Conservation (phyloP, 1,140 invertebrate species). For the Tenebrio molitor region DNA sequence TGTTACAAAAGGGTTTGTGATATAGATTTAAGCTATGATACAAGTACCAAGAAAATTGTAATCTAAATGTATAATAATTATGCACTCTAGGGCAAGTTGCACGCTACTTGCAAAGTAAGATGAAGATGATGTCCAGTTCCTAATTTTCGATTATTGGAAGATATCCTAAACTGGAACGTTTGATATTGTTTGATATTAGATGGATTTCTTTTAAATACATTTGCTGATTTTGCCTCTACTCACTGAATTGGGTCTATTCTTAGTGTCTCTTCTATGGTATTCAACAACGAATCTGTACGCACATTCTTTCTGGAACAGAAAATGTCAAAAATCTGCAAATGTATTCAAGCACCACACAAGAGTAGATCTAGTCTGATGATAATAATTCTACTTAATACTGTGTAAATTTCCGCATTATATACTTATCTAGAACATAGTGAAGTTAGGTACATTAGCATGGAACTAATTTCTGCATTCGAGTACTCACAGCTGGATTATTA, state of each 20-base stretch:
- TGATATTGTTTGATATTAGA: conserved; percentile 10
- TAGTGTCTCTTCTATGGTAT: neutral
- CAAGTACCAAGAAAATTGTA: conserved; percentile 34
- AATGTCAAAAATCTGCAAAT: conserved; percentile 18
- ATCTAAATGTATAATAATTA: conserved; percentile 36
- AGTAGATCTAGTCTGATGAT: neutral
- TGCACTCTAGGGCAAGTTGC: conserved; percentile 32
- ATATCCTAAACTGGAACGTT: neutral
- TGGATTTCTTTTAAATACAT: conserved; percentile 16
- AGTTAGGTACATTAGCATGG: neutral
- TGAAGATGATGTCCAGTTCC: conserved; percentile 8
- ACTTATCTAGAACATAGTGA: conserved; percentile 25
- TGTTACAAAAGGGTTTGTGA: conserved; percentile 45
- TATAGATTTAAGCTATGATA: conserved; percentile 40
- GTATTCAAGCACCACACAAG: conserved; percentile 15
- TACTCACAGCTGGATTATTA: conserved; percentile 3
- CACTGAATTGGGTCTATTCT: neutral
- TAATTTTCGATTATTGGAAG: neutral
- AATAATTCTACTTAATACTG: neutral
- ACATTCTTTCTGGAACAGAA: neutral
- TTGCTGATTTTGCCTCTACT: neutral
- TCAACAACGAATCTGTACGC: conserved; percentile 16
- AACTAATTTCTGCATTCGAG: neutral
- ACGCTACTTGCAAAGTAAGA: conserved; percentile 14
- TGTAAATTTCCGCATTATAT: conserved; percentile 17